These are phyloP conservation scores for Vulpes vulpes DNA, from an alignment of 2,113 vertebrate species.

Conservation along the genomic window DNA sequence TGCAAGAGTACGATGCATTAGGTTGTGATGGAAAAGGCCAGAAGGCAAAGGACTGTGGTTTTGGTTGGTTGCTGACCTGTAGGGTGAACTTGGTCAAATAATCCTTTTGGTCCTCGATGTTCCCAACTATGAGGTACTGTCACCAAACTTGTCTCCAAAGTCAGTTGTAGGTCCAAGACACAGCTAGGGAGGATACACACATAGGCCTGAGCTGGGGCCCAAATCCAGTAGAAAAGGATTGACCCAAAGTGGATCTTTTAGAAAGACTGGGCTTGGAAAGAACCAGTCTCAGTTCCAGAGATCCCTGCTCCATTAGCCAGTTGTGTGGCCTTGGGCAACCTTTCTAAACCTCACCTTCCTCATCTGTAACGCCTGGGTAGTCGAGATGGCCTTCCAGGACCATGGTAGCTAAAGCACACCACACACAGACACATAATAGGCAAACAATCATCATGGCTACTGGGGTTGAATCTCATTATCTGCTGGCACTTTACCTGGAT, in stretches of 20 bases:
- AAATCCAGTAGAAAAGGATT: neutral
- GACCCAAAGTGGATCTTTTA: neutral
- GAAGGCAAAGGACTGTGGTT: neutral
- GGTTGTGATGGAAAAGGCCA: neutral
- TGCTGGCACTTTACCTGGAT: rapidly evolving
- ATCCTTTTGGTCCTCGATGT: neutral
- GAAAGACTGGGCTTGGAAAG: neutral
- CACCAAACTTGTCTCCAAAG: neutral
- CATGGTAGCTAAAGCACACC: neutral
- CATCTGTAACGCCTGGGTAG: neutral
- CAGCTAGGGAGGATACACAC: neutral
- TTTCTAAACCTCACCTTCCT: neutral
- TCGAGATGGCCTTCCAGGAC: neutral
- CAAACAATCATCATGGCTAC: neutral
- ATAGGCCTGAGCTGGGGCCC: neutral
- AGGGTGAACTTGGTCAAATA: neutral
- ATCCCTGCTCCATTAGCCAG: neutral
- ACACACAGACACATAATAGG: rapidly evolving
- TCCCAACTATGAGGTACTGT: neutral
- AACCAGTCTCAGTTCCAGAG: neutral
- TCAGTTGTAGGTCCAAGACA: neutral
- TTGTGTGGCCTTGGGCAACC: neutral
- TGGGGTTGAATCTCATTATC: neutral
- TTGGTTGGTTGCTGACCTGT: neutral
- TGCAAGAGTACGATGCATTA: neutral